Evolutionary conservation across 2,888 invertebrate species (phyloP).

Genomic region (Chouioia cunea): DNA sequence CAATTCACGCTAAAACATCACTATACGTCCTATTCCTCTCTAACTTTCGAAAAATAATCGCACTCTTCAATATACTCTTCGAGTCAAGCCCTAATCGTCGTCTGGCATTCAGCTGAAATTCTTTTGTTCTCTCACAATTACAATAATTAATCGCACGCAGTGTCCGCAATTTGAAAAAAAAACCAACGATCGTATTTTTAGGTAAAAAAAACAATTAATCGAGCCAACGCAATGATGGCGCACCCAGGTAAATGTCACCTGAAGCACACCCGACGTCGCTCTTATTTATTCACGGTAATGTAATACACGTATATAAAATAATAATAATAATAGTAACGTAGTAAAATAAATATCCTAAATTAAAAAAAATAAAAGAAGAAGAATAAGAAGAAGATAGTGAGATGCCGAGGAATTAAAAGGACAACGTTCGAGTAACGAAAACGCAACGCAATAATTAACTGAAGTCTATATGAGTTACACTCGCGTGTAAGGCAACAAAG

Average conservation of each 20-base stretch:
- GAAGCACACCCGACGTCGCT: neutral
- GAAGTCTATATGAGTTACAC: neutral
- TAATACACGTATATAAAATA: slow-evolving; percentile 53
- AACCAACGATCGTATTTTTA: slow-evolving; percentile 39
- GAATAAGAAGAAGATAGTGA: too few relatives aligned
- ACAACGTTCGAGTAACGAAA: too few relatives aligned
- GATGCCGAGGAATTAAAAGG: too few relatives aligned
- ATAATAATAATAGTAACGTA: slow-evolving; percentile 38
- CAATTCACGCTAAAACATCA: slow-evolving; percentile 28
- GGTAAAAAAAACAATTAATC: slow-evolving; percentile 46
- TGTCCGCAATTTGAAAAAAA: slow-evolving; percentile 32
- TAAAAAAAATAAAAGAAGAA: slow-evolving; percentile 50
- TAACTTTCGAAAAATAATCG: slow-evolving; percentile 12
- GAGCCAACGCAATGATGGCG: neutral
- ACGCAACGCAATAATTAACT: neutral
- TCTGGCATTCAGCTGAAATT: slow-evolving; percentile 34
- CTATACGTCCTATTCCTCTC: too few relatives aligned
- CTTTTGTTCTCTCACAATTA: slow-evolving; percentile 36
- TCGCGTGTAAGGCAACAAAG: neutral
- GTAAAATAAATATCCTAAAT: slow-evolving; percentile 59
- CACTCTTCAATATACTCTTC: slow-evolving; percentile 31
- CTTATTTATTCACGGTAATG: slow-evolving; percentile 24
- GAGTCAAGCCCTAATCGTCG: slow-evolving; percentile 21
- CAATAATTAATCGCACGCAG: slow-evolving; percentile 25
- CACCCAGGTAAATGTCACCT: slow-evolving; percentile 14